Conservation (phyloP, 1,140 invertebrate species). For the Dendroctonus ponderosae region DNA sequence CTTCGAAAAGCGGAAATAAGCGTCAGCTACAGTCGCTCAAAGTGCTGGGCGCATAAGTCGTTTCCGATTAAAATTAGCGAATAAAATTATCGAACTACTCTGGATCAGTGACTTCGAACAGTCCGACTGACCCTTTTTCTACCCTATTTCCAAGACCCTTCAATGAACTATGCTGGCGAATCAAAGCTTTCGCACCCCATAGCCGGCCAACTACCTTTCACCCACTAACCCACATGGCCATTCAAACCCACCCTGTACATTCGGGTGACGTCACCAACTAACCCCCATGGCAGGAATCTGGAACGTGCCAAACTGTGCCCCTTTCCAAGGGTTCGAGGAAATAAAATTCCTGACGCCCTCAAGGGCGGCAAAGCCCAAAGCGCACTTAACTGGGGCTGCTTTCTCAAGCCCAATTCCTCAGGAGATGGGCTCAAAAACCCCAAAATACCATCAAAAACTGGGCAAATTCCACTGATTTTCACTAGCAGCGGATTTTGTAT, state of each 20-base stretch:
- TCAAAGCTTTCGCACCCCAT: slow-evolving; percentile 6
- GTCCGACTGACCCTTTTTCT: too few relatives aligned
- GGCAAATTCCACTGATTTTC: neutral
- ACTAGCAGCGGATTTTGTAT: too few relatives aligned
- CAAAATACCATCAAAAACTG: neutral
- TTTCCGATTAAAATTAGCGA: neutral
- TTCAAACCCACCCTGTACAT: slow-evolving; percentile 12
- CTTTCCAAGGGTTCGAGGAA: too few relatives aligned
- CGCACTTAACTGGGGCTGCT: neutral
- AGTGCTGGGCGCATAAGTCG: neutral
- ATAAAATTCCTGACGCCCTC: too few relatives aligned
- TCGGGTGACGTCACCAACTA: slow-evolving; percentile 21
- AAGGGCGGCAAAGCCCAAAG: too few relatives aligned
- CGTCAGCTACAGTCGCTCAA: neutral
- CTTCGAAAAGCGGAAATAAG: neutral
- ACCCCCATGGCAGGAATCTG: neutral
- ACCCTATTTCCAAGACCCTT: neutral
- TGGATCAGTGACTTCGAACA: too few relatives aligned
- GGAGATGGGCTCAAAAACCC: neutral
- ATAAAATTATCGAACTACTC: neutral
- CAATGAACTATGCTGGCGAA: neutral
- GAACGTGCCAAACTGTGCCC: too few relatives aligned
- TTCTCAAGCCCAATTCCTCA: neutral
- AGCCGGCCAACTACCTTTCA: slow-evolving; percentile 13
- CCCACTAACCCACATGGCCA: slow-evolving; percentile 21